phyloP scores from a whole-genome alignment of 2,797 vertebrate genomes.

The Anguilla marmorata region DNA sequence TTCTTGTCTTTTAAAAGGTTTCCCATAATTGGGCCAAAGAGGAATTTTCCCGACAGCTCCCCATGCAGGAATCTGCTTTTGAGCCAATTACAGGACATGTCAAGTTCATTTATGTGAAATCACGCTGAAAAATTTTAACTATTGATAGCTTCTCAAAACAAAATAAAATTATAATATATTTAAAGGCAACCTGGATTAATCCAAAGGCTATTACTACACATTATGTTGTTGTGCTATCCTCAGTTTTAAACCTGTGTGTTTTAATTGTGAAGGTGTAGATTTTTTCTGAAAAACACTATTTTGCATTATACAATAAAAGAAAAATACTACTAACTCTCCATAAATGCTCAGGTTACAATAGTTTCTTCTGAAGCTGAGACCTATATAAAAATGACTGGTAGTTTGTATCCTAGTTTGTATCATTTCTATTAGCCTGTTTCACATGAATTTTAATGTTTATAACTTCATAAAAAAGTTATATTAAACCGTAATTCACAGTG shows the following conservation, averaged over 20 bases:
- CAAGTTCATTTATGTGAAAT: neutral
- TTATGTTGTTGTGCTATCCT: neutral
- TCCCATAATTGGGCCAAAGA: conserved; percentile 12
- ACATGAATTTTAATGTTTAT: neutral
- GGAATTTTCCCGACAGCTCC: neutral
- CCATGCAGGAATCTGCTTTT: neutral
- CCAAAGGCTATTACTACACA: neutral
- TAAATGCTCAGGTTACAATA: neutral
- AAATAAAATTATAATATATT: neutral
- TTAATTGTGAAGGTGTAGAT: neutral
- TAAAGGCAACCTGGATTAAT: neutral
- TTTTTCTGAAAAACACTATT: neutral
- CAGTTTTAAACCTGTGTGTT: neutral
- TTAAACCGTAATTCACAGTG: neutral
- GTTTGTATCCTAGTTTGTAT: neutral
- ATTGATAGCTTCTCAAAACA: conserved; percentile 1
- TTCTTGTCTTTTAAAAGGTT: neutral
- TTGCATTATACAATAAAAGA: neutral
- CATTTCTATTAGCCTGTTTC: neutral
- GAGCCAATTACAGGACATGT: neutral
- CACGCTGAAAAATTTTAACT: neutral
- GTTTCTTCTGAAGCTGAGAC: neutral
- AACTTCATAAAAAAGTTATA: neutral
- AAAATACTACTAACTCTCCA: neutral
- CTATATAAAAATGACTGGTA: neutral